Conservation (phyloP, 2,113 vertebrate species). For the Forbesichthys papilliferus region DNA sequence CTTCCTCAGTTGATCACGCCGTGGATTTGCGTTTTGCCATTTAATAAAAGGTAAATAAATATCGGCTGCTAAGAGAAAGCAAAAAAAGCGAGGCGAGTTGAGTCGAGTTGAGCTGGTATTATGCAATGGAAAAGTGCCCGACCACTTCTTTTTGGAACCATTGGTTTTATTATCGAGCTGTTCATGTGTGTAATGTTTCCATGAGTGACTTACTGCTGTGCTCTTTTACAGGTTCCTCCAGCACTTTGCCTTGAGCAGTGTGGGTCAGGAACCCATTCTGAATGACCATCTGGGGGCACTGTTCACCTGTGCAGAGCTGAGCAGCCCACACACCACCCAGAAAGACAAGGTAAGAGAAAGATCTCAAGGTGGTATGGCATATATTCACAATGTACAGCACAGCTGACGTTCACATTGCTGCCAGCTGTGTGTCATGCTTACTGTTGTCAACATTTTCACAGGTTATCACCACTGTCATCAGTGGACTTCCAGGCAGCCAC, state of each 20-base stretch:
- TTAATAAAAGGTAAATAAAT: too few species aligned
- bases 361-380: not conserved
- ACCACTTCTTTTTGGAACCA: not conserved
- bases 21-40: too few species aligned
- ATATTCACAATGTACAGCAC: not conserved
- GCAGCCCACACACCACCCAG: slow-evolving; percentile 50
- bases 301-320: slow-evolving; percentile 75
- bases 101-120: too few species aligned
- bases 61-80: too few species aligned
- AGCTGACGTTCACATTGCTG: not conserved
- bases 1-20: too few species aligned
- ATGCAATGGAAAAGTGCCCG: too few species aligned
- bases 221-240: slow-evolving; percentile 83
- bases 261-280: slow-evolving; percentile 83
- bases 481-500: slow-evolving; percentile 89
- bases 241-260: slow-evolving; percentile 86
- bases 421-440: not conserved
- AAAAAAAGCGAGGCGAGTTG: too few species aligned
- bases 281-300: slow-evolving; percentile 83
- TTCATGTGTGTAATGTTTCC: not conserved
- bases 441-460: slow-evolving; percentile 42
- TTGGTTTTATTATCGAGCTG: not conserved
- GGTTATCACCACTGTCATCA: slow-evolving; percentile 86
- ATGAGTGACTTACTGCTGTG: slow-evolving; percentile 3
- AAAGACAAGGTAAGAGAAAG: slow-evolving; percentile 80